Percentiles rank a stretch among this genome's conserved stretches.
phyloP scores from a whole-genome alignment of 2,888 invertebrate genomes.

The Drosophila mettleri region DNA sequence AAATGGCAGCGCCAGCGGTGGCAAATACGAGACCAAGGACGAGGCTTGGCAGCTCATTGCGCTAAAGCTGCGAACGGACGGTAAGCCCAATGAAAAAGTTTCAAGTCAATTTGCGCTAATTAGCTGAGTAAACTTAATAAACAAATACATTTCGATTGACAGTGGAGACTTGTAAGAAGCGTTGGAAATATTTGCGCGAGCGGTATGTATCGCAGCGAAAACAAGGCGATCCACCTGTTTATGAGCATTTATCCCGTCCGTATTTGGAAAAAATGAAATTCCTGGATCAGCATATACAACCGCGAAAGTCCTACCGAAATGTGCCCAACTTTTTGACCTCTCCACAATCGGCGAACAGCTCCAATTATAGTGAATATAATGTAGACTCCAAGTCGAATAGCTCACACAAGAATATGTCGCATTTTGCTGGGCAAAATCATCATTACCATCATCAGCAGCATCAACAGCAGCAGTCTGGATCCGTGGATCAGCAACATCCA shows the following conservation, averaged over 20 bases:
- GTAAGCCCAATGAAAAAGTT: conserved; percentile 62
- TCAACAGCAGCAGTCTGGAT: conserved; percentile 16
- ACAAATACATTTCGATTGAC: conserved; percentile 18
- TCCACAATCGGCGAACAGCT: conserved; percentile 82
- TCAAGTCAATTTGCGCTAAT: conserved; percentile 8
- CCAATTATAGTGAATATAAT: conserved; percentile 83
- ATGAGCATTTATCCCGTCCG: conserved; percentile 85
- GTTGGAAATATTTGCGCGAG: conserved; percentile 85
- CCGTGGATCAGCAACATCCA: conserved; percentile 66
- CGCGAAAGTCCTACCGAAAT: conserved; percentile 84
- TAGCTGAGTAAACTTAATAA: conserved; percentile 11
- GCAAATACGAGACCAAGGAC: conserved; percentile 84
- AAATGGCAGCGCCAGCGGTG: conserved; percentile 75
- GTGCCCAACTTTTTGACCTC: conserved; percentile 83
- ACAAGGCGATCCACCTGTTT: conserved; percentile 84
- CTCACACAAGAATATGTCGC: conserved; percentile 80
- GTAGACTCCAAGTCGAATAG: conserved; percentile 85
- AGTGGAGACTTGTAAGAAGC: conserved; percentile 85
- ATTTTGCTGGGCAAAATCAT: conserved; percentile 69
- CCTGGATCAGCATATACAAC: conserved; percentile 84
- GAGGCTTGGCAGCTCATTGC: conserved; percentile 84
- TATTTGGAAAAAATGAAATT: conserved; percentile 85
- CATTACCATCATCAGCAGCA: conserved; percentile 65
- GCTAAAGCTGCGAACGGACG: conserved; percentile 83
- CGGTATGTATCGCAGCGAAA: conserved; percentile 85